Base-by-base conservation (phyloP, 2,888 invertebrate species). In the Achlya flavicornis region DNA sequence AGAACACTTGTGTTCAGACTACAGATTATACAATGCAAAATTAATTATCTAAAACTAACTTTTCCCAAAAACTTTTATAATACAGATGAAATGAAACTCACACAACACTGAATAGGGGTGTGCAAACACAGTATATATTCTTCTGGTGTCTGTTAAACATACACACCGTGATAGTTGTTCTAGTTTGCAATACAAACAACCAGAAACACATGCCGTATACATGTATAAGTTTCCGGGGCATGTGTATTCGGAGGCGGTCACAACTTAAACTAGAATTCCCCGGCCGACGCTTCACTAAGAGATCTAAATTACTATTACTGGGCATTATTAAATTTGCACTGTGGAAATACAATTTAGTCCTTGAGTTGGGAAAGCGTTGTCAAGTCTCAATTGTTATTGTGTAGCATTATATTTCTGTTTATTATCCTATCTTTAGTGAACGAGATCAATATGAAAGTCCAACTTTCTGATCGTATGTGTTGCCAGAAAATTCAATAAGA, bases 241-340 rank as follows among this genome's bases (percentile, higher is more conserved):
- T 60, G 53, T 64, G 46, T 61, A 69, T 66, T 66, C 35, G 64
- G 61, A 74, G 63, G 69, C 66, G 66, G 68, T 69, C 72, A 65
- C 63, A 67, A 60, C 41, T 60, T 60, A 60, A 38, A 60, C 60
- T 60, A 43, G 60, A 41, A 65, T 65, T 68, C 70, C 69, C 72
- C 64, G 58, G 63, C 64, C 64, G 63, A 65, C 62, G 67, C 62
- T 70, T 70, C 66, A 64, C 70, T 69, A 66, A 71, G 57, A 43
- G 72, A 73, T 68, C 71, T 70, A 68, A 76, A 75, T 76, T 76
- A 72, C 74, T 71, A 71, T 74, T 71, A 72, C 65, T 14, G 57
- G 63, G 57, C 62, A 66, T 74, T 71, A 77, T 76, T 75, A 77
- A 73, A 78, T 76, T 75, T 74, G 73, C 69, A 69, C 70, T 65